A percentile compares a stretch with the other conserved stretches of the same genome.
Conservation (phyloP, 2,888 invertebrate species). For the Eupithecia tripunctaria region DNA sequence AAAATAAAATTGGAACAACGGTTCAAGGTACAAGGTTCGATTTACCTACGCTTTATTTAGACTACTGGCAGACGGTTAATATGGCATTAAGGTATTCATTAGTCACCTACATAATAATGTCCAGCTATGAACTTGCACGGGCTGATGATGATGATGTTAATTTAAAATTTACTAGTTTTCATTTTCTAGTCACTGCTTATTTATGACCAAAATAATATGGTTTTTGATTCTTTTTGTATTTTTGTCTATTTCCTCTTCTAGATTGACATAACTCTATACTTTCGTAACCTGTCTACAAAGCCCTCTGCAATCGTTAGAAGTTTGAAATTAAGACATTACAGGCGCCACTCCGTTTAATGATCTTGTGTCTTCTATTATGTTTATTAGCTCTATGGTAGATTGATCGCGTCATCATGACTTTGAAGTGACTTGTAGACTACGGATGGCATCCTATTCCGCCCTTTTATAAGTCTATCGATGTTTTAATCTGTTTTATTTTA, state of each 20-base stretch:
- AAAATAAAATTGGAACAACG: too few relatives aligned
- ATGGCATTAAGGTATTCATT: neutral
- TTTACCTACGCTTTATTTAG: neutral
- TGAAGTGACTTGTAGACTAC: constrained; percentile 48
- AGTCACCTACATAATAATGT: neutral
- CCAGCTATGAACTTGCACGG: neutral
- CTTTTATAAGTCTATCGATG: constrained; percentile 17
- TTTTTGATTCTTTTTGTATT: too few relatives aligned
- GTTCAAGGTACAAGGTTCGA: too few relatives aligned
- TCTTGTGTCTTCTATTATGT: constrained; percentile 1
- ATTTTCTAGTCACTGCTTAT: neutral
- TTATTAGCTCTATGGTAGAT: constrained; percentile 11
- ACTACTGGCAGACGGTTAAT: neutral
- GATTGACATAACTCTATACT: neutral
- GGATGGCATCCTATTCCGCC: constrained; percentile 59
- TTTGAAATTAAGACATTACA: constrained; percentile 60
- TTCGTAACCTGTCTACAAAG: constrained; percentile 22
- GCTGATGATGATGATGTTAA: too few relatives aligned
- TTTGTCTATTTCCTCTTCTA: neutral
- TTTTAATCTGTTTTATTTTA: neutral
- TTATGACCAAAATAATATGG: neutral
- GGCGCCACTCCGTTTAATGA: constrained; percentile 29
- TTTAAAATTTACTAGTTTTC: too few relatives aligned
- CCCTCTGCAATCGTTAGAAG: constrained; percentile 50
- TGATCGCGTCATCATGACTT: constrained; percentile 44